phyloP scores from a whole-genome alignment of 2,888 invertebrate species.

The Blastobasis lacticolella region DNA sequence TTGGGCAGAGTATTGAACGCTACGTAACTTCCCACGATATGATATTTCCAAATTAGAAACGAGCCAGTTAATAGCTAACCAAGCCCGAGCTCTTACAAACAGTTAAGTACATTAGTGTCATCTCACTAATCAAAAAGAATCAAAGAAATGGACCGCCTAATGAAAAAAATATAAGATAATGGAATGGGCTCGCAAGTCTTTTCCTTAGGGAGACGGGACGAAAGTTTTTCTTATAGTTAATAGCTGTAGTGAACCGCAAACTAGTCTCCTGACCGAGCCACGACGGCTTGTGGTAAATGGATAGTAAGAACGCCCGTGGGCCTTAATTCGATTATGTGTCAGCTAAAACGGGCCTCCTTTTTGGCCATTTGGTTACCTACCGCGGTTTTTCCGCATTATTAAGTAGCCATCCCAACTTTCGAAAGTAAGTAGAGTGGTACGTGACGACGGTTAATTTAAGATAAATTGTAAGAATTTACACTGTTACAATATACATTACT shows the following conservation, averaged over 20 bases:
- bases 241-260: conserved; percentile 31
- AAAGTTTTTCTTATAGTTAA: conserved; percentile 44
- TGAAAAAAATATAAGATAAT: conserved; percentile 16
- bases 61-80: too few relatives aligned
- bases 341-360: conserved; percentile 23
- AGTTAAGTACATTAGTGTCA: too few relatives aligned
- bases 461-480: too few relatives aligned
- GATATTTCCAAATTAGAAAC: too few relatives aligned
- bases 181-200: conserved; percentile 9
- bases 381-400: conserved; percentile 5
- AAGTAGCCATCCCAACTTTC: too few relatives aligned
- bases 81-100: too few relatives aligned
- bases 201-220: conserved; percentile 19
- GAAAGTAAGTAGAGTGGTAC: too few relatives aligned
- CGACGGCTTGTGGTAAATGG: conserved; percentile 37
- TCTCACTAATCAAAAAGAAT: background rate
- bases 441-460: too few relatives aligned
- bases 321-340: conserved; percentile 41
- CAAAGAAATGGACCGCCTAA: conserved; percentile 4
- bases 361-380: conserved; percentile 1
- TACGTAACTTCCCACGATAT: too few relatives aligned
- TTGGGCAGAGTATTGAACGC: too few relatives aligned
- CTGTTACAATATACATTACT: too few relatives aligned
- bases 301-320: conserved; percentile 25
- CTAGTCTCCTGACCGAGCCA: conserved; percentile 30